Base-by-base conservation (phyloP, 2,888 invertebrate species). In the Pachycephus smyrnensis region DNA sequence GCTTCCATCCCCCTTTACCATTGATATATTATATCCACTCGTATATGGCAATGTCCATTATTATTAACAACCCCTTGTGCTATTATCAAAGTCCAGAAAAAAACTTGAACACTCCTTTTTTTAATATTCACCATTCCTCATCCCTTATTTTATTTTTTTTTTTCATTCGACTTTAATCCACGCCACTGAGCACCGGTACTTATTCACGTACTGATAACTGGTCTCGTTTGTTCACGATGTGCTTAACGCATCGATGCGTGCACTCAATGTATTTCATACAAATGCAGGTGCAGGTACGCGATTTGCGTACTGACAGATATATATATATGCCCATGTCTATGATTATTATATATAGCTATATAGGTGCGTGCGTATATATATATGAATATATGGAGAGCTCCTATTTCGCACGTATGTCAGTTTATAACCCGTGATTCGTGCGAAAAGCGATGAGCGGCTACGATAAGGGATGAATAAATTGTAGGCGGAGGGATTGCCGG, bases 371-470 rank as follows among this genome's bases (percentile, higher is more conserved):
- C 4, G 33, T 33, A 4, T 33, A 33, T 33, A 33, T 9, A 23
- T 55, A 55, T 9, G 55, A 40, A 40, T 40, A 40, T 40, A 40
- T 40, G 15, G 15, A 15, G 40, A 40, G 40, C 40, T 40, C 23
- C 55, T 55, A 23, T 40, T 40, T 1, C 40, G 40, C 15, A 6
- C 23, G 40, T 40, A 40, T 23, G 69, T 6, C 11, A 73, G 75
- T 82, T 82, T 69, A 68, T 74, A 75, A 71, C 40, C 31, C 75
- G 73, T 74, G 73, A 77, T 76, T 77, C 73, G 69, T 36, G 69
- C 36, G 75, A 79, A 74, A 80, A 79, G 73, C 55, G 55, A 55
- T 55, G 55, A 55, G 23, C 55, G 23, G 23, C 23, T 23, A 55
- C 55, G 55, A 55, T 55, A 55, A 55, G 55, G 55, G 55, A 55